Base-by-base conservation (phyloP, 2,888 invertebrate genomes). In the Griposia aprilina region DNA sequence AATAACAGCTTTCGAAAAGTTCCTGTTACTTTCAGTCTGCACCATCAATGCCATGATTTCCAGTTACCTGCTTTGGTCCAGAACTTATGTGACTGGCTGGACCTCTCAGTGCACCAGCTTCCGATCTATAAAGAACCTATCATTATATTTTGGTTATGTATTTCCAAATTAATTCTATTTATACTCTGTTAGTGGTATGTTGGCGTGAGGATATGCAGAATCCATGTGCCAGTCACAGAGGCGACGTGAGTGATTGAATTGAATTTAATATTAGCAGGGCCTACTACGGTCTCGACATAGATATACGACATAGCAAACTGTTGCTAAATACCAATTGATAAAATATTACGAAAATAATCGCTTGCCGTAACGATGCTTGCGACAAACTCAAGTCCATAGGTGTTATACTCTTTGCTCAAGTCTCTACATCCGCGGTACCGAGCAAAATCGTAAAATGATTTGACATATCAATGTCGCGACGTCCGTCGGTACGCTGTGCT, bases 171-270 rank as follows among this genome's bases (percentile, higher is more conserved):
- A 30, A 68, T 69, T 80, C 13, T 59, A 48, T 76, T 59, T 76
- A 55, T 63, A 59, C 45, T 65, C n/a, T n/a, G 55, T 81, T 74
- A 65, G 60, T 23, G 57, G n/a, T 50, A 62, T 48, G 63, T 66
- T 65, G 76, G 45, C 62, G 23, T 67, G 62, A 79, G 77, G 79
- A 68, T 80, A 82, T 80, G 79, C 63, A 76, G 80, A 83, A 76
- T 26, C 75, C 60, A 55, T 80, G 63, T 84, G 84, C 79, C 81
- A 83, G 83, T 84, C 82, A 80, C 86, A 82, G 78, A 78, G 85
- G 75, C 84, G 87, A 90, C 85, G 83, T 81, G 87, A 90, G 90
- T 88, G 91, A 86, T 89, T 90, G 90, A 89, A 91, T 92, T 90
- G 88, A 87, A 90, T 91, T 90, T 89, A 81, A 81, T 81, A 66